Percentiles rank a stretch among this genome's conserved stretches.
Conservation (phyloP, 92 coral and sea anemone genomes). For the Blastomussa wellsi region DNA sequence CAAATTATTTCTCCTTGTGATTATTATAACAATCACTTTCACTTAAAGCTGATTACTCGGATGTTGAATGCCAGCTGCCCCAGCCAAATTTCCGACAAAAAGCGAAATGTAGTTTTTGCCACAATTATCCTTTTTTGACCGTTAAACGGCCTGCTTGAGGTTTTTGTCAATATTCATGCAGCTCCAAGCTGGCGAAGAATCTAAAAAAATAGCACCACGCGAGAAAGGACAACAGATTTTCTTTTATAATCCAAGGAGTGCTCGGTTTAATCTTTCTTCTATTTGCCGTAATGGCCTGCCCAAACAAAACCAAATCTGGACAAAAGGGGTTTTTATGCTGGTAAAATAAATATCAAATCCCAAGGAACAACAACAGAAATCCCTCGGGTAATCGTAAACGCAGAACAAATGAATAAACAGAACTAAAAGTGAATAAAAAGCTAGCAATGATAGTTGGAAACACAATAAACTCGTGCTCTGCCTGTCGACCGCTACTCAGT, state of each 20-base stretch:
- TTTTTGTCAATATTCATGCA: background rate
- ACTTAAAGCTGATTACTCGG: conserved; percentile 37
- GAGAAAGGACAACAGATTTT: background rate
- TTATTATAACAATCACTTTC: conserved; percentile 38
- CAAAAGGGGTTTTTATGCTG: conserved; percentile 14
- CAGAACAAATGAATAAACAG: conserved; percentile 1
- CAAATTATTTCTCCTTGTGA: conserved; percentile 39
- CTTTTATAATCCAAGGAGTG: background rate
- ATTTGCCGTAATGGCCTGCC: background rate
- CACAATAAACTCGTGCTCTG: background rate
- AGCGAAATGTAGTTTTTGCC: background rate
- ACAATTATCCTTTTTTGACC: conserved; percentile 12
- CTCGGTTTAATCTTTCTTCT: conserved; percentile 24
- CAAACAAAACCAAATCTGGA: conserved; percentile 38
- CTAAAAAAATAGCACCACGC: background rate
- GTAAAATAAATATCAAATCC: conserved; percentile 12
- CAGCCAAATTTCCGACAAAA: conserved; percentile 4
- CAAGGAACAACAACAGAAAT: conserved; percentile 15
- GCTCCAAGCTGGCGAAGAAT: conserved; percentile 3
- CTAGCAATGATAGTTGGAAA: background rate
- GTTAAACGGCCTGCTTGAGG: background rate
- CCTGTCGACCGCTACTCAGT: background rate
- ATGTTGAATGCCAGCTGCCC: conserved; percentile 25
- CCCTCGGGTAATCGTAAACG: conserved; percentile 24
- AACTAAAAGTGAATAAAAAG: background rate